Conservation (phyloP, 2,888 invertebrate species). For the Lymantria dispar region DNA sequence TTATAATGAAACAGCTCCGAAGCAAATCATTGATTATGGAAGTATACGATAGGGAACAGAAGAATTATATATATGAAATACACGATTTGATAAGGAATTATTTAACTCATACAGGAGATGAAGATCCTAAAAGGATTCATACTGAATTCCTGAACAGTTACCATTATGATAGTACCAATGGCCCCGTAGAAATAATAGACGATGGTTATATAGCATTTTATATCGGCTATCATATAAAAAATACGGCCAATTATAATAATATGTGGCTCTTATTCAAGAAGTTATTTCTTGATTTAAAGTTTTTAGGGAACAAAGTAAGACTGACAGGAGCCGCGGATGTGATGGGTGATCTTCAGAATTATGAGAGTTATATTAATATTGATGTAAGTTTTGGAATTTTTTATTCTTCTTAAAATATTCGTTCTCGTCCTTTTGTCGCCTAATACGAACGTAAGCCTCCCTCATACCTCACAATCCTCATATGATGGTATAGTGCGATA, state of each 20-base stretch:
- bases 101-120: constrained; percentile 70
- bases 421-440: too few relatives aligned
- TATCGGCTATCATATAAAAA: constrained; percentile 86
- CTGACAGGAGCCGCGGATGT: constrained; percentile 87
- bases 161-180: constrained; percentile 69
- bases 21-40: constrained; percentile 86
- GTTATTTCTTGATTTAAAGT: constrained; percentile 86
- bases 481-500: too few relatives aligned
- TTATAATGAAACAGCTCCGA: constrained; percentile 84
- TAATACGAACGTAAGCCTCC: too few relatives aligned
- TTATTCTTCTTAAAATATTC: too few relatives aligned
- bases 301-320: constrained; percentile 86
- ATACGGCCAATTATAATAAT: constrained; percentile 69
- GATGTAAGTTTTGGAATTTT: constrained; percentile 59
- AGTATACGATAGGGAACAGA: constrained; percentile 82
- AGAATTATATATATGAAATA: constrained; percentile 86
- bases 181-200: constrained; percentile 82
- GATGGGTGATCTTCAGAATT: constrained; percentile 85
- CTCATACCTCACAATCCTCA: too few relatives aligned
- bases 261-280: constrained; percentile 79
- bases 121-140: constrained; percentile 78
- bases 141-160: constrained; percentile 83
- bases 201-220: constrained; percentile 89
- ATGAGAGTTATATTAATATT: constrained; percentile 80
- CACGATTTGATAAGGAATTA: constrained; percentile 86